Evolutionary conservation across 2,113 vertebrate genomes (phyloP), one percentile per base, ranked within the genome.

Genomic region (Agapornis roseicollis): DNA sequence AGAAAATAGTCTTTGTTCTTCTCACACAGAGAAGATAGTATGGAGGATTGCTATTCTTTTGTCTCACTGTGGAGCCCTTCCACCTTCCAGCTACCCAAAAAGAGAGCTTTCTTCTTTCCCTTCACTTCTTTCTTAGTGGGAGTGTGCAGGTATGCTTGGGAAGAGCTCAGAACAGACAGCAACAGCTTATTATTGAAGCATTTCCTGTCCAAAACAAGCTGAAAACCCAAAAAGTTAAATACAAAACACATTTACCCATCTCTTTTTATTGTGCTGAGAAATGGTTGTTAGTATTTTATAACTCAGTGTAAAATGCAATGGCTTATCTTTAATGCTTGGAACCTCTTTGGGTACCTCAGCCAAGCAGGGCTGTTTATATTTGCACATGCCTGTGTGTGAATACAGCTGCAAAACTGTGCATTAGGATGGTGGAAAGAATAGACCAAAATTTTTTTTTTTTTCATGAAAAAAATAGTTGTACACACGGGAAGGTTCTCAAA

Each of bases 1-100:
- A 88, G 46, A 89, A 95, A 96, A 90, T 20, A 83, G 33, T 33
- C 88, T 96, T 92, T 84, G 47, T 84, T 97, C 76, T 83, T 49
- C 58, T 90, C 84, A 89, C 66, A 79, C 23, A 85, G 31, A 86
- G 33, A 90, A 84, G 83, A 85, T 25, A 90, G 35, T 49, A 46
- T n/a, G 77, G 70, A 86, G 69, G 5, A 31, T 15, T 93, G 29
- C 52, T 93, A 80, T 90, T 93, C 90, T 93, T 61, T 83, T 92
- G 41, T 91, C 87, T 90, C 80, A 65, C 65, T 61, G 46, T 64
- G 90, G 56, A 84, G 77, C 16, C 74, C 85, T 93, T 90, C 65
- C 4, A 0, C 77, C 50, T 89, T 73, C 60, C 44, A 88, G 28
- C 35, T 90, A 70, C 58, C 23, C 85, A 84, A 49, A 91, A 95